These are phyloP conservation scores for Coregonus suidteri DNA, from an alignment of 2,797 vertebrate species.

Conservation along the genomic window DNA sequence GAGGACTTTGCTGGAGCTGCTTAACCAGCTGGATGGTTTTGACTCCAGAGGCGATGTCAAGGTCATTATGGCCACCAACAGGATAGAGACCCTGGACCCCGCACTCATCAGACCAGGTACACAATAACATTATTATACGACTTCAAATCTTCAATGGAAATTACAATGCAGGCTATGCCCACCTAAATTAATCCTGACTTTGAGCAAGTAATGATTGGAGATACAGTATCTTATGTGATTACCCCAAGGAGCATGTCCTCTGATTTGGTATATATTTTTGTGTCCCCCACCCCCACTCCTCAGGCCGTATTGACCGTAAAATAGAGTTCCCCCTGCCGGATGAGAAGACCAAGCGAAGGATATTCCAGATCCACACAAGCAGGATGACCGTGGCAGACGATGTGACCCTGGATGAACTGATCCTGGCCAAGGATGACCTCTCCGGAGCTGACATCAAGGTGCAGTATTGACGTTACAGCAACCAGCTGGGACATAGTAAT, in stretches of 20 bases:
- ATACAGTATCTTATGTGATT: too few relatives aligned
- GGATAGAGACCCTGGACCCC: conserved; percentile 96
- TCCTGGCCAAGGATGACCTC: conserved; percentile 97
- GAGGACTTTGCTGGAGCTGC: conserved; percentile 94
- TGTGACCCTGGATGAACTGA: conserved; percentile 92
- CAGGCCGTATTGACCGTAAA: conserved; percentile 95
- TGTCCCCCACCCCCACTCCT: not conserved
- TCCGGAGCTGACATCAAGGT: conserved; percentile 98
- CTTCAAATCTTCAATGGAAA: conserved; percentile 13
- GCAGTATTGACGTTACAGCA: conserved; percentile 8
- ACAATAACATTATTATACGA: not conserved
- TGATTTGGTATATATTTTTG: not conserved
- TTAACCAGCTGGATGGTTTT: conserved; percentile 97
- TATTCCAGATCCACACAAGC: conserved; percentile 98
- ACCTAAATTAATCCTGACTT: not conserved
- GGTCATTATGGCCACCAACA: conserved; percentile 98
- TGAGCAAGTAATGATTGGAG: not conserved
- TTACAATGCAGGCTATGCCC: not conserved
- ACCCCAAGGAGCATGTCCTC: too few relatives aligned
- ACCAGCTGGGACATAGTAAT: not conserved
- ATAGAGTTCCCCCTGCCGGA: conserved; percentile 97
- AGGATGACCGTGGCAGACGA: conserved; percentile 94
- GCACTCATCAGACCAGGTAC: conserved; percentile 95
- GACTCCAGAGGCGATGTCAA: conserved; percentile 96
- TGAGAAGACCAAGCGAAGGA: conserved; percentile 95